Evolutionary conservation across 2,797 vertebrate species (phyloP).

Genomic region (Lacerta viridis): DNA sequence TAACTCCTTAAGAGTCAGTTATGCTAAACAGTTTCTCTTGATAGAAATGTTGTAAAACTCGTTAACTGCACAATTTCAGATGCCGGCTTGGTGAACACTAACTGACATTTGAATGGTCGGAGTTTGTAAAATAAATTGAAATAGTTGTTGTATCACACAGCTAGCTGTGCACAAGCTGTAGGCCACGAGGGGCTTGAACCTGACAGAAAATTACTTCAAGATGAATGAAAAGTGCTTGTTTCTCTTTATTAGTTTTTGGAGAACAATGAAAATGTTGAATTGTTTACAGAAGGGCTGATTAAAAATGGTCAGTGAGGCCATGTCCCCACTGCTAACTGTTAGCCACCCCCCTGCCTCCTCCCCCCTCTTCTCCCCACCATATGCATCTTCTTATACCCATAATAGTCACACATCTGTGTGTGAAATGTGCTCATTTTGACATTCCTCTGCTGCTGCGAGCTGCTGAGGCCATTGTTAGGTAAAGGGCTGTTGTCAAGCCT

Average conservation of each 20-base stretch:
- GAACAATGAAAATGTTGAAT: constrained; percentile 87
- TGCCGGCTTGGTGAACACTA: constrained; percentile 83
- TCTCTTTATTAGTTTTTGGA: constrained; percentile 89
- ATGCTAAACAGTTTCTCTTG: constrained; percentile 89
- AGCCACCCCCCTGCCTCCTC: constrained; percentile 67
- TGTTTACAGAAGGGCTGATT: constrained; percentile 87
- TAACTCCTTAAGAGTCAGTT: constrained; percentile 89
- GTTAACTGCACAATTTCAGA: constrained; percentile 87
- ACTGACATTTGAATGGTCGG: constrained; percentile 85
- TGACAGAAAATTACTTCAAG: constrained; percentile 89
- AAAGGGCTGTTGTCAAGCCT: constrained; percentile 90
- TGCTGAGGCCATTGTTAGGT: constrained; percentile 90
- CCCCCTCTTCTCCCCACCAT: constrained; percentile 70
- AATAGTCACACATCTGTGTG: constrained; percentile 95
- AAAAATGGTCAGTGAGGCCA: constrained; percentile 84
- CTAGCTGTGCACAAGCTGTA: constrained; percentile 80
- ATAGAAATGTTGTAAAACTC: constrained; percentile 89
- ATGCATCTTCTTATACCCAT: constrained; percentile 87
- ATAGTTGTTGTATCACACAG: constrained; percentile 85
- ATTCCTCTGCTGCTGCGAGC: constrained; percentile 92
- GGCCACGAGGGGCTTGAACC: constrained; percentile 82
- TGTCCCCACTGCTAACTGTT: constrained; percentile 80
- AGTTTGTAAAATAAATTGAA: constrained; percentile 88
- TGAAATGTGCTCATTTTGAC: constrained; percentile 97
- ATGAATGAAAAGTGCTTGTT: constrained; percentile 89